Evolutionary conservation across 1,140 invertebrate species (phyloP).

Genomic region (Lepidurus apus): DNA sequence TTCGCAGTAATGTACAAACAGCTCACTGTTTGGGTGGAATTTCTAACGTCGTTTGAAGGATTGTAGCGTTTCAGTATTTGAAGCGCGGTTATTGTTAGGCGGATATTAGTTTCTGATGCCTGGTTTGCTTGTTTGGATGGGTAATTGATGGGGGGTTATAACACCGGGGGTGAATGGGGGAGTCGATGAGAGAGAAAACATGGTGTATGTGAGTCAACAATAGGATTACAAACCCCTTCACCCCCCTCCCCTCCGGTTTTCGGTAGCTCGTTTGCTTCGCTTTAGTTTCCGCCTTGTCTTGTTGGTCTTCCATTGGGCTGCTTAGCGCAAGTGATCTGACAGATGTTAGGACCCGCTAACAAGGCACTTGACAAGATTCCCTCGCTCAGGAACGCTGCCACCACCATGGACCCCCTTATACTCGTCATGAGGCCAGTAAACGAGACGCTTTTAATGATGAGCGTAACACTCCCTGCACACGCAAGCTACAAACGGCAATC

Average conservation of each 20-base stretch:
- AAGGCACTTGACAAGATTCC: conserved; percentile 21
- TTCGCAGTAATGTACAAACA: too few species aligned
- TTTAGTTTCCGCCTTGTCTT: conserved; percentile 19
- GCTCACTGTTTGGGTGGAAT: too few species aligned
- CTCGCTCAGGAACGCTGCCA: background rate
- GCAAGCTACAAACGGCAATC: conserved; percentile 7
- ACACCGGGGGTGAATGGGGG: background rate
- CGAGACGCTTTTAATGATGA: conserved; percentile 19
- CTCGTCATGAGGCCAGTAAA: conserved; percentile 4
- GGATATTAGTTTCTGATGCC: background rate
- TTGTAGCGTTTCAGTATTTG: too few species aligned
- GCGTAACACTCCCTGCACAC: conserved; percentile 1
- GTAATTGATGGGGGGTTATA: conserved; percentile 18
- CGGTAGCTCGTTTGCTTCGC: background rate
- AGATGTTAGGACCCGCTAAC: conserved; percentile 21
- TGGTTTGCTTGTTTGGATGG: background rate
- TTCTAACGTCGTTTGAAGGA: too few species aligned
- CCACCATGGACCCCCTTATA: background rate
- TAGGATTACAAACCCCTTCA: background rate
- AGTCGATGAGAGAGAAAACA: conserved; percentile 6
- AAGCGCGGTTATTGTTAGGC: background rate
- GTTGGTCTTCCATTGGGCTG: conserved; percentile 13
- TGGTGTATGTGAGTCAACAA: conserved; percentile 6
- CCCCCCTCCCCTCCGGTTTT: background rate
- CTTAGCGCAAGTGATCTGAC: conserved; percentile 18